Evolutionary conservation across 1,140 invertebrate genomes (phyloP), one percentile per base, ranked within the genome.

Genomic region (Drosophila ohnishii): DNA sequence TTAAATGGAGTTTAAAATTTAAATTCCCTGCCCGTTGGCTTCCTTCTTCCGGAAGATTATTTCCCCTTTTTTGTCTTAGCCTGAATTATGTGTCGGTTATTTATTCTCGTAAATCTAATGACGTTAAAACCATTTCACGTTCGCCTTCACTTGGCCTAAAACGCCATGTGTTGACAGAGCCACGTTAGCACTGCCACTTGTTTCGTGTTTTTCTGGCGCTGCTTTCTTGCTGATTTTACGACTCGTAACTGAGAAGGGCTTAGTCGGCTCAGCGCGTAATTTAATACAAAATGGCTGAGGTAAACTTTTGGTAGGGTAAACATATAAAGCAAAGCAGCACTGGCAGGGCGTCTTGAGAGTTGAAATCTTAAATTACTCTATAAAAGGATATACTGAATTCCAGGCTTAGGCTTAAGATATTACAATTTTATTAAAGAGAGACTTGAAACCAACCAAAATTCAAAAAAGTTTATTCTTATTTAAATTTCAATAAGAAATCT

Each of bases 241-340:
- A 76, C 73, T 76, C 73, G 73, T 76, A 76, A 72, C 78, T 62
- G 75, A 82, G 71, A 76, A 79, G 80, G 71, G 80, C 80, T 87
- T 88, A 88, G 58, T 34, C 85, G 70, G 80, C 80, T 88, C 84
- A 80, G 84, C 70, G 73, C 51, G 73, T 88, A 89, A 87, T 88
- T 88, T 84, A 84, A 88, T 83, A 84, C 84, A 76, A 78, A 61
- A 75, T 63, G 72, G 53, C 22, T 50, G 44, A 59, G 69, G 48
- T 34, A 59, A 70, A 50, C 51, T 58, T 64, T 71, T 58, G 51
- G 47, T 13, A n/a, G 50, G n/a, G 48, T 9, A 62, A 57, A 32
- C 35, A 56, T 13, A 45, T 10, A 45, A 78, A 51, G 65, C 42
- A 19, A 34, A 35, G n/a, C 35, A 48, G 11, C 60, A 16, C 0